Base-by-base conservation (phyloP, 1,140 invertebrate genomes). In the Drosophila suzukii region DNA sequence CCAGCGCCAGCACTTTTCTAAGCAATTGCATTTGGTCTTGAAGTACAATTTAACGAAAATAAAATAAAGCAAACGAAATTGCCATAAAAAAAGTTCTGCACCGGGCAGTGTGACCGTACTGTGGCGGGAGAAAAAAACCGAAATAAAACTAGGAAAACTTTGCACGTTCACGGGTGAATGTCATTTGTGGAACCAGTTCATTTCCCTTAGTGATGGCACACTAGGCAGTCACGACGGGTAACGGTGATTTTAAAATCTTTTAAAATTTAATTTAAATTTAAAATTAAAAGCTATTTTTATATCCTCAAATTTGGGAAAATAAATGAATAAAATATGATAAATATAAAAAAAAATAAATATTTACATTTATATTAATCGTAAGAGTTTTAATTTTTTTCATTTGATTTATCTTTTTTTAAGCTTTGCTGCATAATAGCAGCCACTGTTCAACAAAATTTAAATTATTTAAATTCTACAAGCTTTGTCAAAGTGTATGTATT, bases 1-100 rank as follows among this genome's bases (percentile, higher is more conserved):
- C 62, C 54, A 46, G 11, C 24, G 36, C 10, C 43, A 57, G 47
- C 70, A 76, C 81, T 84, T 80, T 83, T 83, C 59, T 80, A 84
- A 72, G 51, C 75, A 88, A 79, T 86, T 88, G 83, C 79, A 86
- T 86, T 86, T 88, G 79, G 68, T 86, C 73, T 65, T 77, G 55
- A 78, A 71, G 68, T 74, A 75, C 67, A 74, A 75, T 75, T 75
- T 65, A 75, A 63, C 5, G 20, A 73, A 34, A 77, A 77, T 57
- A 70, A 77, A 62, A 77, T 57, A 70, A 77, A 62, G 59, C 49
- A 57, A 63, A 55, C 15, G 30, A 57, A 74, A 13, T 75, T 46
- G n/a, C 34, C 20, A 36, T 20, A 27, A 10, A 36, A 30, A 32
- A 30, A 30, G 30, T 59, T 50, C 41, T 53, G 39, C 65, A 61